Evolutionary conservation across 2,888 invertebrate species (phyloP).

Genomic region (Emmelina monodactyla): DNA sequence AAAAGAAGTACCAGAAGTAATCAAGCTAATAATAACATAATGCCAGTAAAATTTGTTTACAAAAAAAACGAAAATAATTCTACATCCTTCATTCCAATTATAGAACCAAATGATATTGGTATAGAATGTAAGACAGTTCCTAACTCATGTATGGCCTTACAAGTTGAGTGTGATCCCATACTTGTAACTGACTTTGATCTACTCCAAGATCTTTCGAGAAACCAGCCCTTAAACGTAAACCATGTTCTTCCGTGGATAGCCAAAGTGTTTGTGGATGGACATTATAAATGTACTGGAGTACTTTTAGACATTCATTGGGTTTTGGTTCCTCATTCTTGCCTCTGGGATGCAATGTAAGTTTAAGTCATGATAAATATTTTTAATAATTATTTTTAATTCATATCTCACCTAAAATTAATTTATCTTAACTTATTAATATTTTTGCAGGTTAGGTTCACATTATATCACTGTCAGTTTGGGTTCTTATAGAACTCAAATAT

Average conservation of each 20-base stretch:
- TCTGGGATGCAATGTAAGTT: slow-evolving; percentile 42
- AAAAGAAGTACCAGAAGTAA: slow-evolving; percentile 25
- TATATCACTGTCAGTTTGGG: slow-evolving; percentile 74
- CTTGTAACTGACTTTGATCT: slow-evolving; percentile 39
- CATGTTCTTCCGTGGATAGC: slow-evolving; percentile 76
- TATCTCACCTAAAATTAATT: neutral
- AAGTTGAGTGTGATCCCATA: slow-evolving; percentile 58
- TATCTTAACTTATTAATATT: neutral
- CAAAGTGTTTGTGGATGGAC: slow-evolving; percentile 74
- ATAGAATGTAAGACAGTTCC: slow-evolving; percentile 53
- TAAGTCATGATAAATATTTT: neutral
- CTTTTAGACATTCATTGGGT: slow-evolving; percentile 74
- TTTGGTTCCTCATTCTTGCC: slow-evolving; percentile 65
- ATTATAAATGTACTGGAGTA: slow-evolving; percentile 73
- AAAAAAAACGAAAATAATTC: slow-evolving; percentile 23
- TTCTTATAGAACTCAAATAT: slow-evolving; percentile 66
- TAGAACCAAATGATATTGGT: slow-evolving; percentile 42
- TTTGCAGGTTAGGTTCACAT: slow-evolving; percentile 58
- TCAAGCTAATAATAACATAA: slow-evolving; percentile 23
- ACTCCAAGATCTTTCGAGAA: slow-evolving; percentile 25
- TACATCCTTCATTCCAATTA: slow-evolving; percentile 29
- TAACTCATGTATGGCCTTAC: slow-evolving; percentile 61
- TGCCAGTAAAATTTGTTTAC: slow-evolving; percentile 38
- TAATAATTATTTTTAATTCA: slow-evolving; percentile 6
- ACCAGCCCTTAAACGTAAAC: slow-evolving; percentile 19